Conservation (phyloP, 2,113 vertebrate species). For the Penelope pileata region DNA sequence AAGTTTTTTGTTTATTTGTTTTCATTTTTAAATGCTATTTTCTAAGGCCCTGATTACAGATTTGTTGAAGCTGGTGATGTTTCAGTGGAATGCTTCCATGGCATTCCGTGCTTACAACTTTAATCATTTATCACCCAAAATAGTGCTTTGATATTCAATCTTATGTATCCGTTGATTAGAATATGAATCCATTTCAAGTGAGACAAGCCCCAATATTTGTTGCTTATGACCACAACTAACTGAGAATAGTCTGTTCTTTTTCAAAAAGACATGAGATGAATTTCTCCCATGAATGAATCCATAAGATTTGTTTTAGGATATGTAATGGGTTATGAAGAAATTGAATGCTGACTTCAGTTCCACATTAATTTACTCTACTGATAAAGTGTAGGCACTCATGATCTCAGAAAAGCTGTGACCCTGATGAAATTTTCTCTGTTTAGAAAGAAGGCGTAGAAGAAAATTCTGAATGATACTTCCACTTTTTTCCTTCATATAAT, state of each 20-base stretch:
- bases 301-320: not conserved
- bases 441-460: not conserved
- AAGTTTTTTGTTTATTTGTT: not conserved
- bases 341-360: not conserved
- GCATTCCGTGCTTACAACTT: not conserved
- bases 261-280: not conserved
- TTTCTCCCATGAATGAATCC: not conserved
- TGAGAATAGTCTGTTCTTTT: not conserved
- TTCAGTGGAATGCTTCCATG: not conserved
- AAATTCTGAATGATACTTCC: not conserved
- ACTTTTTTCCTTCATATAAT: not conserved
- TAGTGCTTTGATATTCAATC: not conserved
- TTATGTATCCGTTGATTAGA: not conserved
- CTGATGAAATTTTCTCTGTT: not conserved
- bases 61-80: not conserved
- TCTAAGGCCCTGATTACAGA: not conserved
- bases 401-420: not conserved
- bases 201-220: not conserved
- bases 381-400: not conserved
- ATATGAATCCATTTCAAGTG: not conserved
- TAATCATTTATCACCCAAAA: not conserved
- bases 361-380: not conserved
- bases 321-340: not conserved
- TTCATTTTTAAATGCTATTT: not conserved
- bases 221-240: not conserved